Conservation (phyloP, 2,888 invertebrate genomes). For the Epinotia demarniana region DNA sequence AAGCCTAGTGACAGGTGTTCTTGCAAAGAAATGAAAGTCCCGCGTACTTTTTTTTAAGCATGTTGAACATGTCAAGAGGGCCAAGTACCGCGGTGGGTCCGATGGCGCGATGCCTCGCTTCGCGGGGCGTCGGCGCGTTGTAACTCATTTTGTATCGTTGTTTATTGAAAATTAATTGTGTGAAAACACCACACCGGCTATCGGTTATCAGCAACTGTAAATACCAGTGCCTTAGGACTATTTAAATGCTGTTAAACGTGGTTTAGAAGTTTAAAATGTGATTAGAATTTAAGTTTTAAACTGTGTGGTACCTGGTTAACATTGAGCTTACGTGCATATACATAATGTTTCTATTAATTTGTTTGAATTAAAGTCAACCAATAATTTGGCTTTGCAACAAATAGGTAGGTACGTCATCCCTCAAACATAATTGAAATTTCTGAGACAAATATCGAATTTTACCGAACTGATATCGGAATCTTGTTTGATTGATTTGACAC, state of each 20-base stretch:
- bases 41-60: slow-evolving; percentile 48
- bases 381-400: no score
- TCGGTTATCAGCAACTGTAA: slow-evolving; percentile 58
- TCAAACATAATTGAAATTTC: not conserved
- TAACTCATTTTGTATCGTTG: slow-evolving; percentile 67
- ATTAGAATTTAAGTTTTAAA: not conserved
- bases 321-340: no score
- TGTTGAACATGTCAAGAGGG: slow-evolving; percentile 56
- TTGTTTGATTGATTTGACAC: not conserved
- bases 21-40: slow-evolving; percentile 41
- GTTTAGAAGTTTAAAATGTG: not conserved
- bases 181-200: slow-evolving; percentile 63
- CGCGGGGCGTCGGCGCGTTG: slow-evolving; percentile 62
- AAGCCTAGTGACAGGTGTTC: slow-evolving; percentile 45
- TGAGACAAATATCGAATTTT: not conserved
- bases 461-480: not conserved
- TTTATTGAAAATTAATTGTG: slow-evolving; percentile 78
- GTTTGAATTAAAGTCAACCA: no score
- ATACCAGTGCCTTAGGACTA: slow-evolving; percentile 48
- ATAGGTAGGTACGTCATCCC: not conserved
- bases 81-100: slow-evolving; percentile 63
- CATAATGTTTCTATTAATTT: no score
- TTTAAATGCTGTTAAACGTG: not conserved
- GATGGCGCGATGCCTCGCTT: slow-evolving; percentile 63
- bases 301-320: no score